phyloP scores from a whole-genome alignment of 1,140 invertebrate species.

The Drosophila nigromelanica region DNA sequence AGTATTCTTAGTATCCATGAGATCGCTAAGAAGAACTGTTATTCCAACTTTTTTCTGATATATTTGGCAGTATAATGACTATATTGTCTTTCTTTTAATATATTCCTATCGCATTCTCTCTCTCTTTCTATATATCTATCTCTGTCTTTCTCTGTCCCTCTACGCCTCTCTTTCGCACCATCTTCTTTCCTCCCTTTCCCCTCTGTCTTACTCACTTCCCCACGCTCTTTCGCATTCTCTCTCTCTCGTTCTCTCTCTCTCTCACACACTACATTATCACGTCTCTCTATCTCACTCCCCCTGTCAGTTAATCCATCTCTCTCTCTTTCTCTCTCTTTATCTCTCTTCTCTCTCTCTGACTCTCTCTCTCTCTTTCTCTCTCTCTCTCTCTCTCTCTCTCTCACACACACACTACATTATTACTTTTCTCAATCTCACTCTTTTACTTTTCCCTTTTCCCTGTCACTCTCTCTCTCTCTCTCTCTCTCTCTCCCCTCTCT shows the following conservation, averaged over 20 bases:
- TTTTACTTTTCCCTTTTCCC: background rate
- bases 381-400: background rate
- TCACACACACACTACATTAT: too few relatives aligned
- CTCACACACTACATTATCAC: too few relatives aligned
- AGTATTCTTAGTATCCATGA: background rate
- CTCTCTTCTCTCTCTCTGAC: background rate
- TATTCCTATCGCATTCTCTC: background rate
- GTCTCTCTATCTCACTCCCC: background rate
- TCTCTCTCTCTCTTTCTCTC: background rate
- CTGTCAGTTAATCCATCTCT: too few relatives aligned
- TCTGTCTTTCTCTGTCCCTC: background rate
- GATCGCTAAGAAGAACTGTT: too few relatives aligned
- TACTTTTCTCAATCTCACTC: background rate
- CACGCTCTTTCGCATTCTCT: too few relatives aligned
- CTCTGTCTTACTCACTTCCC: too few relatives aligned
- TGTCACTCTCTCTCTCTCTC: background rate
- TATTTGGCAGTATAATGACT: too few relatives aligned
- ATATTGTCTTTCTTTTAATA: background rate
- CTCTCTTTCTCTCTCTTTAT: background rate
- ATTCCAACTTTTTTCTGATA: too few relatives aligned
- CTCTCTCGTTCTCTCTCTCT: background rate
- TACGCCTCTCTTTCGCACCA: too few relatives aligned
- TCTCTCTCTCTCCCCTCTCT: background rate
- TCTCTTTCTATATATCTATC: too few relatives aligned
- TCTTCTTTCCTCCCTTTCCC: too few relatives aligned